Percentiles rank a stretch among this genome's conserved stretches.
Conservation (phyloP, 2,797 vertebrate species). For the Coendou prehensilis region DNA sequence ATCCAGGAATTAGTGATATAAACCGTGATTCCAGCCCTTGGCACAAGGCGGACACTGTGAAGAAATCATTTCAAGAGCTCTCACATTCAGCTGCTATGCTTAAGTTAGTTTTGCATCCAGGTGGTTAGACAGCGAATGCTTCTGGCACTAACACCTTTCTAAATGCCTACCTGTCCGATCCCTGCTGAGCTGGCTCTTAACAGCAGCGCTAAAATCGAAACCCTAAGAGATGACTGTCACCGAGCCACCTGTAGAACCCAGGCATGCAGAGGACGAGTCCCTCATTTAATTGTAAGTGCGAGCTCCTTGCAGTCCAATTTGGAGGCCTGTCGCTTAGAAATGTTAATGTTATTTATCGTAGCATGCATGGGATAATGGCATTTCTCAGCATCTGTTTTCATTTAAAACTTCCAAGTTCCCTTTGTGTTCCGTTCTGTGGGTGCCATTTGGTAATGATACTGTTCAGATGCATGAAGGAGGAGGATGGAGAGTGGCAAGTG, state of each 20-base stretch:
- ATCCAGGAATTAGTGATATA: not conserved
- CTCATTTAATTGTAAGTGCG: slow-evolving; percentile 46
- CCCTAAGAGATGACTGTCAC: slow-evolving; percentile 40
- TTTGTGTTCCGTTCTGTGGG: slow-evolving; percentile 60
- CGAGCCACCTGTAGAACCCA: slow-evolving; percentile 55
- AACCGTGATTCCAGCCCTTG: not conserved
- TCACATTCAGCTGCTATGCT: slow-evolving; percentile 13
- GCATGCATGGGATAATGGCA: slow-evolving; percentile 44
- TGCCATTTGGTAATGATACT: not conserved
- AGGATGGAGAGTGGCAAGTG: slow-evolving; percentile 88
- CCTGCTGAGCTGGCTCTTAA: slow-evolving; percentile 49
- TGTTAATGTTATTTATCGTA: slow-evolving; percentile 73
- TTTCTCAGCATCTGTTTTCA: slow-evolving; percentile 85
- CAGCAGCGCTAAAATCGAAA: slow-evolving; percentile 60
- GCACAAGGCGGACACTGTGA: not conserved
- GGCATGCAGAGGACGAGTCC: slow-evolving; percentile 58
- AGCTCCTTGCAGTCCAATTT: slow-evolving; percentile 50
- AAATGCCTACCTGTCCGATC: slow-evolving; percentile 41
- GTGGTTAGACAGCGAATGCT: slow-evolving; percentile 50
- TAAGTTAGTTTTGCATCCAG: slow-evolving; percentile 49
- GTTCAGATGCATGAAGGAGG: slow-evolving; percentile 88
- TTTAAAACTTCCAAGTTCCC: slow-evolving; percentile 74
- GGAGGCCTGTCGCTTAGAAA: slow-evolving; percentile 68
- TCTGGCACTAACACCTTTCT: slow-evolving; percentile 52
- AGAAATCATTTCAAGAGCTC: slow-evolving; percentile 70